Evolutionary conservation across 1,140 invertebrate genomes (phyloP).

Genomic region (Diorhabda carinulata): DNA sequence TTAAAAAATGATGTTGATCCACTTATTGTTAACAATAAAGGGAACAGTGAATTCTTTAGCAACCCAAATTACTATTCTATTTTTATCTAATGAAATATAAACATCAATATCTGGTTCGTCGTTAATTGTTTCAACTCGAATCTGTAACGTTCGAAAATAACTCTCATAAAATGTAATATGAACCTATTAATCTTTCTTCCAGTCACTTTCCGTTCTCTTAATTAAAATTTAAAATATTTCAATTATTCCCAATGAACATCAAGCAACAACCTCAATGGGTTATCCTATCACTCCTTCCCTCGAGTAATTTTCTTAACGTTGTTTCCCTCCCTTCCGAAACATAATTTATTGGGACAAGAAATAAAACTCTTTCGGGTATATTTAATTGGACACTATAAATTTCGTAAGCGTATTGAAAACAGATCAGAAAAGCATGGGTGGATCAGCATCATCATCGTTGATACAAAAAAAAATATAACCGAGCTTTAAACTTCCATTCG

Average conservation of each 20-base stretch:
- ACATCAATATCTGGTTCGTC: background rate
- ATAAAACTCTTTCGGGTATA: background rate
- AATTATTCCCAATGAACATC: slow-evolving; percentile 2
- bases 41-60: too few species aligned
- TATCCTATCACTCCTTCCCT: background rate
- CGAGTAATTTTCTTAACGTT: background rate
- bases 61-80: too few species aligned
- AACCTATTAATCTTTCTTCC: slow-evolving; percentile 1
- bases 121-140: background rate
- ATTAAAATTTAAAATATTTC: slow-evolving; percentile 3
- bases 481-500: background rate
- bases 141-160: background rate
- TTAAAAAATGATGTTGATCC: too few species aligned
- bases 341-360: slow-evolving; percentile 3
- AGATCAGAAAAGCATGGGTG: slow-evolving; percentile 6
- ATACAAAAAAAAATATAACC: background rate
- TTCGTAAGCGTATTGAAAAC: slow-evolving; percentile 6
- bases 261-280: background rate
- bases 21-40: too few species aligned
- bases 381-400: slow-evolving; percentile 20
- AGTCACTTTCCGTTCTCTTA: background rate
- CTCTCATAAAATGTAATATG: slow-evolving; percentile 1
- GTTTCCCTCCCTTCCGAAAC: background rate
- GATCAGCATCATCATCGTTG: background rate
- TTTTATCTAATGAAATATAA: background rate